Base-by-base conservation (phyloP, 2,888 invertebrate species). In the Mythimna lalbum region DNA sequence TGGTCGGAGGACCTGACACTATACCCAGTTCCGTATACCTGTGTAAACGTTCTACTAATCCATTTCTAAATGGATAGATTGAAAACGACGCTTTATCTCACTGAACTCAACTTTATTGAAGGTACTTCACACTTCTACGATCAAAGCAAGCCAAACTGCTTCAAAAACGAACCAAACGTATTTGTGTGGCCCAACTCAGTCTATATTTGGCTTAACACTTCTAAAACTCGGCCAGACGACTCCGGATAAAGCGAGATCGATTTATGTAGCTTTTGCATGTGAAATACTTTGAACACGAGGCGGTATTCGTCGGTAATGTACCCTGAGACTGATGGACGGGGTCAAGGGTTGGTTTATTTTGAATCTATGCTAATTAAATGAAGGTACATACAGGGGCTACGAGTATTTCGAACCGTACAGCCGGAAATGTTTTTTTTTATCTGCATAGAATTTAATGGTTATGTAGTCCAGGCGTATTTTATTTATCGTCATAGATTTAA, bases 161-260 rank as follows among this genome's bases (percentile, higher is more conserved):
- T 80, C 76, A 71, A 63, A 53, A 66, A 68, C 77, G 84, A 81
- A 81, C 82, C 75, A 73, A 82, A 80, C 69, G 73, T 74, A 63
- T 71, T 83, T 73, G 73, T 78, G 69, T 67, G 53, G 47, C 52
- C 49, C 56, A 62, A 55, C 57, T 68, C 67, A 9, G 62, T 81
- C 84, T 87, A 84, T 84, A 86, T 86, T 86, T 82, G 79, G 81
- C 78, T 80, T 76, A 78, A 82, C 84, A 78, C 80, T 82, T 82
- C 71, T 85, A 80, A 83, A 87, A 87, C 82, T 80, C 73, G 81
- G 80, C 73, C 77, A 78, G 82, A 68, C 80, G 83, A 81, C 86
- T 84, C 80, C 80, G 80, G 82, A 87, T 88, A 82, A 69, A 66
- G 55, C 57, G 63, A 71, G 75, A 89, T 88, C 88, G 88, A 90